A percentile compares a stretch with the other conserved stretches of the same genome.
Evolutionary conservation across 2,888 invertebrate species (phyloP).

Genomic region (Acanthococcus lagerstroemiae): DNA sequence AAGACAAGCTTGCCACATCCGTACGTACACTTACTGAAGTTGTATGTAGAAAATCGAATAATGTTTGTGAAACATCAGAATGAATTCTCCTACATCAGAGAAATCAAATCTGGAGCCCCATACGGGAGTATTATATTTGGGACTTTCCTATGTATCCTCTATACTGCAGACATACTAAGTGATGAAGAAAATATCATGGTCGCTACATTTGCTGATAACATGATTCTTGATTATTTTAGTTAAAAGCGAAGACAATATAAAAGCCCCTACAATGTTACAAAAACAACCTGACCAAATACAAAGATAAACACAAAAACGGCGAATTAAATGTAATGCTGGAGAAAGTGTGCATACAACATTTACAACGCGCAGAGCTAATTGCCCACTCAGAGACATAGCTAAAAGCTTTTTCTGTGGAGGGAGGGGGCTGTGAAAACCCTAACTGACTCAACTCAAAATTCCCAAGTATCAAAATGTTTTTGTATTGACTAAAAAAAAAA

Average conservation of each 20-base stretch:
- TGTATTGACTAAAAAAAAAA: no score
- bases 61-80: not conserved
- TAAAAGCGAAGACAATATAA: not conserved
- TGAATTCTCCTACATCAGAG: not conserved
- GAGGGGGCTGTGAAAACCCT: no score
- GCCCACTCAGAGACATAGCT: no score
- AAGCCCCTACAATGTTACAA: no score
- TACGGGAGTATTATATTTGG: not conserved
- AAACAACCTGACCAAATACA: no score
- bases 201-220: not conserved
- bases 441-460: no score
- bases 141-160: not conserved
- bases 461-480: no score
- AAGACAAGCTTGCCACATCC: not conserved
- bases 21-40: not conserved
- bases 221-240: not conserved
- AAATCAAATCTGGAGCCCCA: not conserved
- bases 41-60: not conserved
- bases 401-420: no score
- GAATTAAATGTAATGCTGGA: not conserved
- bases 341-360: not conserved
- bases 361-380: no score
- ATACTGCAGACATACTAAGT: not conserved
- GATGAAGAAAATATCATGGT: not conserved
- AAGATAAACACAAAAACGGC: not conserved